phyloP scores from a whole-genome alignment of 2,797 vertebrate species.

The Brachyalestes nurse region DNA sequence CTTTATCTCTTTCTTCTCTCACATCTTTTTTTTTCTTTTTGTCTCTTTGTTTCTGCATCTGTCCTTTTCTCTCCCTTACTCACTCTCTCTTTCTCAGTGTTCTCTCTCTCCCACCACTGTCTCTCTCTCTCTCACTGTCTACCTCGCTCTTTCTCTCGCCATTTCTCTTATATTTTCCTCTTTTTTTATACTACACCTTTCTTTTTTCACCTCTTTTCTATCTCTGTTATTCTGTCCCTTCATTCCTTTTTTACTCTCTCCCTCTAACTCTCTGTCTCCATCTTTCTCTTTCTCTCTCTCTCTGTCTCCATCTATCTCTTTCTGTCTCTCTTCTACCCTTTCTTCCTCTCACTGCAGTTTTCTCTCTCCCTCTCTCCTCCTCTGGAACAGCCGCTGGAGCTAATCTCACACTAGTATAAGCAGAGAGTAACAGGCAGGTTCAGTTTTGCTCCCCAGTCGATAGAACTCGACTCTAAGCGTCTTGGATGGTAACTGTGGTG shows the following conservation, averaged over 20 bases:
- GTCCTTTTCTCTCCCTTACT: not conserved
- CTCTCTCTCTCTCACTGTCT: too few relatives aligned
- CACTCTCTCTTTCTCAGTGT: constrained; percentile 31
- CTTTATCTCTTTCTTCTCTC: not conserved
- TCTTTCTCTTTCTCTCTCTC: constrained; percentile 55
- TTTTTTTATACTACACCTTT: too few relatives aligned
- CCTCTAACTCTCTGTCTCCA: constrained; percentile 7
- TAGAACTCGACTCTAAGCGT: constrained; percentile 44
- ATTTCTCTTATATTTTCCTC: too few relatives aligned
- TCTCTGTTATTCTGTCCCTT: constrained; percentile 30
- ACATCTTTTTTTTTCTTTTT: not conserved
- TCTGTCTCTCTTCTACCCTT: not conserved
- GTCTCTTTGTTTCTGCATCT: not conserved
- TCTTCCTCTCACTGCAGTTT: constrained; percentile 38
- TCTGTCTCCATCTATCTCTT: not conserved
- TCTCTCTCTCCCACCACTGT: constrained; percentile 27
- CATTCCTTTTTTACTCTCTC: not conserved
- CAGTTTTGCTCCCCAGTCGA: constrained; percentile 62
- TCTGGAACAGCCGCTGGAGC: constrained; percentile 32
- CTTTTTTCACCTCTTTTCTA: too few relatives aligned
- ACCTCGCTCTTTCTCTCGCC: too few relatives aligned
- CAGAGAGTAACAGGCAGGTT: constrained; percentile 69
- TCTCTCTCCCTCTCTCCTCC: not conserved
- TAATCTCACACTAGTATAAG: constrained; percentile 68
- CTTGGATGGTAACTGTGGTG: not conserved